Percentiles rank a stretch among this genome's conserved stretches.
Conservation (phyloP, 2,797 vertebrate genomes). For the Arctocebus calabarensis region DNA sequence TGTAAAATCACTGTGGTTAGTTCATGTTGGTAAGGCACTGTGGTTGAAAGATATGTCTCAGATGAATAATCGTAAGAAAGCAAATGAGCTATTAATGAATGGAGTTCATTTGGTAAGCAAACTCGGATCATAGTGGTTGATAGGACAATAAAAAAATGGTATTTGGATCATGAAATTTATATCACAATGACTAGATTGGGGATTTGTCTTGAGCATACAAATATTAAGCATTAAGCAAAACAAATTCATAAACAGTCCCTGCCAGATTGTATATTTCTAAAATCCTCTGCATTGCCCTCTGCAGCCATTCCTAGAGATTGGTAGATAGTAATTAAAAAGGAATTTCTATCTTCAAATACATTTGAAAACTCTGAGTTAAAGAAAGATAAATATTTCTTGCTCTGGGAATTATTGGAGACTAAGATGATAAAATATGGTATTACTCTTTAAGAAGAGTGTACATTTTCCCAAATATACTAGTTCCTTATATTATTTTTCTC, state of each 20-base stretch:
- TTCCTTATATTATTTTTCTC: neutral
- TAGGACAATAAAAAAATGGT: neutral
- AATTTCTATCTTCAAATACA: neutral
- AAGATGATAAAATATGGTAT: neutral
- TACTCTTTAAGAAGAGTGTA: neutral
- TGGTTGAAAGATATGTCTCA: neutral
- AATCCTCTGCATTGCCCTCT: neutral
- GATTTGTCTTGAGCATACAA: neutral
- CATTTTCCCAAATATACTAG: neutral
- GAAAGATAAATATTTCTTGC: neutral
- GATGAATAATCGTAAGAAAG: slow-evolving; percentile 19
- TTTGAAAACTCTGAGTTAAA: neutral
- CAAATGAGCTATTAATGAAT: slow-evolving; percentile 15
- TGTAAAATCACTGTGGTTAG: neutral
- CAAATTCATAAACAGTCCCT: neutral
- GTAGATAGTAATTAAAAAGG: neutral
- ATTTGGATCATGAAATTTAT: slow-evolving; percentile 28
- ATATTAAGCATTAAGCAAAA: slow-evolving; percentile 31
- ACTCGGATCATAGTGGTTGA: neutral
- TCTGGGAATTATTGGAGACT: neutral
- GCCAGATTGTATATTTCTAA: neutral
- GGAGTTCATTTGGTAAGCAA: neutral
- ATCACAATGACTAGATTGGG: neutral
- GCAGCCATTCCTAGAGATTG: neutral
- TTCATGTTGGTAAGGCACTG: neutral